A percentile compares a stretch with the other conserved stretches of the same genome.
Evolutionary conservation across 1,140 invertebrate genomes (phyloP).

Genomic region (Apis florea): DNA sequence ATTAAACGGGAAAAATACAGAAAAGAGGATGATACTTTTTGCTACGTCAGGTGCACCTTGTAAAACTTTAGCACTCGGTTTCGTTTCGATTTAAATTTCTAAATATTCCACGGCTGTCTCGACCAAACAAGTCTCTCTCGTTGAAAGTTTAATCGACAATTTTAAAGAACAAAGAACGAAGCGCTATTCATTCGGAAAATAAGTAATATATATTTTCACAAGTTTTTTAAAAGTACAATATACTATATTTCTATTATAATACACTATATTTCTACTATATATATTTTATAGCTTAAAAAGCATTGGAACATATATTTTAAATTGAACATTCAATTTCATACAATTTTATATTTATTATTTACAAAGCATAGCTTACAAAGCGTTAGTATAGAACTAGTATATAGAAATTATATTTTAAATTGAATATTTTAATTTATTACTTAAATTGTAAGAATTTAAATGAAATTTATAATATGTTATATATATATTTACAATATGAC

Average conservation of each 20-base stretch:
- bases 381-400: no score
- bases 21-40: neutral
- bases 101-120: slow-evolving; percentile 4
- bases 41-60: neutral
- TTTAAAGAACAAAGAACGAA: neutral
- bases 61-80: neutral
- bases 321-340: neutral
- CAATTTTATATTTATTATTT: no score
- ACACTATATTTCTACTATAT: no score
- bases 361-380: no score
- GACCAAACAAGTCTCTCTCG: neutral
- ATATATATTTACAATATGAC: no score
- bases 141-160: slow-evolving; percentile 8
- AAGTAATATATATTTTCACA: neutral
- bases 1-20: no score
- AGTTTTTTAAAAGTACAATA: neutral
- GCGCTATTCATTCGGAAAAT: neutral
- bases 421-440: no score
- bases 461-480: no score
- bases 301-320: neutral
- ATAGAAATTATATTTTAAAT: no score
- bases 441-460: no score
- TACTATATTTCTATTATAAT: no score
- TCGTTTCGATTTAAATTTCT: neutral
- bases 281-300: neutral